A percentile compares a stretch with the other conserved stretches of the same genome.
Conservation (phyloP, 2,888 invertebrate genomes). For the Sarcophaga subvicina region DNA sequence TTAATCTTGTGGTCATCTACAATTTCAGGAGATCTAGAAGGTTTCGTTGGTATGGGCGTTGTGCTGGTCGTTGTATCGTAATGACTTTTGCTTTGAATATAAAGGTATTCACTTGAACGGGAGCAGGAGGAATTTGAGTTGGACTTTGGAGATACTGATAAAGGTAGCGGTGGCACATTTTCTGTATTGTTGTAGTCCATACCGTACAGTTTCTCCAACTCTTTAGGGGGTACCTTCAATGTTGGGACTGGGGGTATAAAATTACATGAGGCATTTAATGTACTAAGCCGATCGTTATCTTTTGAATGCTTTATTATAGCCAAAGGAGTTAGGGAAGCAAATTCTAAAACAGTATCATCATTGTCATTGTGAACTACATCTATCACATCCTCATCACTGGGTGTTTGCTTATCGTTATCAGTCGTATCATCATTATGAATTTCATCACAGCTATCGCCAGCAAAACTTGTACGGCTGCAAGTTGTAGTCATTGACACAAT, state of each 20-base stretch:
- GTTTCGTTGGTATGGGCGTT: not conserved
- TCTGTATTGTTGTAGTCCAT: constrained; percentile 46
- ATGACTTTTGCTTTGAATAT: constrained; percentile 19
- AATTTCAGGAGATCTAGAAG: not conserved
- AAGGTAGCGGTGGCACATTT: constrained; percentile 48
- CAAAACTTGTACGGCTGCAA: constrained; percentile 7
- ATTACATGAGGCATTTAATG: not conserved
- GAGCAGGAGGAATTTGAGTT: constrained; percentile 45
- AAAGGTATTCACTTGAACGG: constrained; percentile 43
- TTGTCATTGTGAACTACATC: constrained; percentile 57
- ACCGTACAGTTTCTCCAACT: constrained; percentile 20
- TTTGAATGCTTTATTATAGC: constrained; percentile 12
- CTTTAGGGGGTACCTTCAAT: not conserved
- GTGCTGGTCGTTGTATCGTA: not conserved
- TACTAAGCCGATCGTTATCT: constrained; percentile 15
- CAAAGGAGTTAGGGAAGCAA: constrained; percentile 30
- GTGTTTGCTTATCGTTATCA: constrained; percentile 19
- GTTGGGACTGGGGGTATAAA: not conserved
- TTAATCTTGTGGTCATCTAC: constrained; percentile 27
- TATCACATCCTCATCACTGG: constrained; percentile 57
- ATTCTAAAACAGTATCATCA: constrained; percentile 44
- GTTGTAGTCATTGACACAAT: constrained; percentile 7
- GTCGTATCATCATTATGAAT: not conserved
- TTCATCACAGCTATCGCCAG: not conserved
- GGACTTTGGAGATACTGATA: constrained; percentile 40